Percentiles rank a stretch among this genome's conserved stretches.
These are phyloP conservation scores for Andrena dorsata DNA, from an alignment of 2,888 invertebrate genomes.

Conservation along the genomic window DNA sequence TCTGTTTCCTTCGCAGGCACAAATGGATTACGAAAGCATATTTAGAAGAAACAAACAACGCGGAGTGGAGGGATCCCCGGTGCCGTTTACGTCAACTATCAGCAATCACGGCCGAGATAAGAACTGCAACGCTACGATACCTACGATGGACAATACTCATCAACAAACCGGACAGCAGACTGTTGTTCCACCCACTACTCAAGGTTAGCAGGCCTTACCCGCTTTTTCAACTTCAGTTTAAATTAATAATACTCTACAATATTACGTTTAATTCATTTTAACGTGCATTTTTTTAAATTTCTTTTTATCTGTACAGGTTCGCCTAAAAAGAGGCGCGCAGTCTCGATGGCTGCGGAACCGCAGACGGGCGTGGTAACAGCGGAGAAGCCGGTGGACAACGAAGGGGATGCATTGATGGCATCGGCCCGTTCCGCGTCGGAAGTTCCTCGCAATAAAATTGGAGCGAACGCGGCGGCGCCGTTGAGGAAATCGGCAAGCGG, in stretches of 20 bases:
- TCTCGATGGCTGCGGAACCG: slow-evolving; percentile 85
- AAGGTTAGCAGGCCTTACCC: slow-evolving; percentile 72
- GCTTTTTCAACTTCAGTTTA: no score
- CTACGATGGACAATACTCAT: slow-evolving; percentile 83
- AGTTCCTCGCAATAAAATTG: slow-evolving; percentile 78
- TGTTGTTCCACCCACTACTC: slow-evolving; percentile 74
- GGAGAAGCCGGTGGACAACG: slow-evolving; percentile 88
- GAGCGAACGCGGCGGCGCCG: slow-evolving; percentile 44
- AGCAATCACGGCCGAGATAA: slow-evolving; percentile 86
- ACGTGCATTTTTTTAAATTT: neutral
- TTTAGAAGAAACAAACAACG: slow-evolving; percentile 88
- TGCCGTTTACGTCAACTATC: slow-evolving; percentile 80
- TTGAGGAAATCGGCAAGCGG: slow-evolving; percentile 85
- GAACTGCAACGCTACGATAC: slow-evolving; percentile 89
- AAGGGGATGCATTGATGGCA: slow-evolving; percentile 87
- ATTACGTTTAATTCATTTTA: no score
- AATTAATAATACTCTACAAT: neutral
- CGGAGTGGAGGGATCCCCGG: slow-evolving; percentile 82
- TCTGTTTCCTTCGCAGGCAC: slow-evolving; percentile 85
- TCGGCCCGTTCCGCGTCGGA: slow-evolving; percentile 86
- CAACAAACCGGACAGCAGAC: slow-evolving; percentile 79
- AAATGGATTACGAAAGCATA: slow-evolving; percentile 86
- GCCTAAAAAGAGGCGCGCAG: slow-evolving; percentile 85
- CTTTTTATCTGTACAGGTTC: slow-evolving; percentile 78
- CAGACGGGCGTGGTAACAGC: slow-evolving; percentile 77